Evolutionary conservation across 2,888 invertebrate species (phyloP).

Genomic region (Coleophora flavipennella): DNA sequence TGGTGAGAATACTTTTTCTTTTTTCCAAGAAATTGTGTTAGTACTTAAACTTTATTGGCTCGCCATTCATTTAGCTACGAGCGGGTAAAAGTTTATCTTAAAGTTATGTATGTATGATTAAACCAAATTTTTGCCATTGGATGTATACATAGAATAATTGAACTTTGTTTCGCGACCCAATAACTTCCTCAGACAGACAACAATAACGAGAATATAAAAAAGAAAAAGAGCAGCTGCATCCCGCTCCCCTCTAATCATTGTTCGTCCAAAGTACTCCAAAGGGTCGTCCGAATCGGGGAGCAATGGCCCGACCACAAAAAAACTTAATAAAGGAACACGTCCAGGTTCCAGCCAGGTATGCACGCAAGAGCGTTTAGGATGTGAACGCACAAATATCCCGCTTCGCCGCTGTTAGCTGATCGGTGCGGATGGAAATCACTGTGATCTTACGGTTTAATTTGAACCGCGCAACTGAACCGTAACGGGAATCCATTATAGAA

Average conservation of each 20-base stretch:
- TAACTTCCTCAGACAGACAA: constrained; percentile 30
- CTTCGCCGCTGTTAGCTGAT: constrained; percentile 20
- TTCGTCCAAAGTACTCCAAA: constrained; percentile 37
- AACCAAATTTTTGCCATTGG: too few species aligned
- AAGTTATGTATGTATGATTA: too few species aligned
- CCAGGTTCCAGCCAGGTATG: constrained; percentile 52
- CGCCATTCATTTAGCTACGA: too few species aligned
- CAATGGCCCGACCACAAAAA: constrained; percentile 48
- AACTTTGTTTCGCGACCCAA: constrained; percentile 41
- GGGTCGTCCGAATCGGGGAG: constrained; percentile 62
- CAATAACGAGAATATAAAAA: constrained; percentile 42
- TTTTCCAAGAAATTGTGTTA: too few species aligned
- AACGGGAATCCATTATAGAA: not conserved
- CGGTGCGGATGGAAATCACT: constrained; percentile 9
- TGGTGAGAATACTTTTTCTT: too few species aligned
- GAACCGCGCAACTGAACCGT: not conserved
- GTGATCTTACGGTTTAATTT: constrained; percentile 2
- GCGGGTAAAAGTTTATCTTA: too few species aligned
- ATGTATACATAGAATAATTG: too few species aligned
- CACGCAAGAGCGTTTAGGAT: constrained; percentile 32
- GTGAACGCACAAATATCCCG: constrained; percentile 16
- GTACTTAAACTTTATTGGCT: too few species aligned
- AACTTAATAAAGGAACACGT: constrained; percentile 47
- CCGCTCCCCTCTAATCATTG: constrained; percentile 62
- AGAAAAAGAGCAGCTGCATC: constrained; percentile 68